phyloP scores from a whole-genome alignment of 2,113 vertebrate species.

The Bos indicus region DNA sequence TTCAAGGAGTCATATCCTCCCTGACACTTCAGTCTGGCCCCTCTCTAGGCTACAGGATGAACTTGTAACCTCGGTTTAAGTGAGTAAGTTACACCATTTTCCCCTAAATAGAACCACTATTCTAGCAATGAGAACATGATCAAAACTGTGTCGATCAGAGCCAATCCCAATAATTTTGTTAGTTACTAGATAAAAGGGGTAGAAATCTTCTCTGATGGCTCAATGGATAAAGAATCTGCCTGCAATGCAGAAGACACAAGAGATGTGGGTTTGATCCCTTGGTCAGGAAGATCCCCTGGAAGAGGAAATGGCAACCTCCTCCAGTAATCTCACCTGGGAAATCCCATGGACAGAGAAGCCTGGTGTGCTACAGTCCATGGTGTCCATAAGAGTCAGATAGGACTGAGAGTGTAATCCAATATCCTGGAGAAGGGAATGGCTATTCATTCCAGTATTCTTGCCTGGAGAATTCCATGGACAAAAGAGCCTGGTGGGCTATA shows the following conservation, averaged over 20 bases:
- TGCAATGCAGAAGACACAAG: background rate
- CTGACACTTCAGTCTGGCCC: background rate
- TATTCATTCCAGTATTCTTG: background rate
- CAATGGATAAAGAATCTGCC: background rate
- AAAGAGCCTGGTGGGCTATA: background rate
- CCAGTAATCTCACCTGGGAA: background rate
- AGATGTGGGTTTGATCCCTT: background rate
- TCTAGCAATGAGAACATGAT: background rate
- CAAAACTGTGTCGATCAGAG: background rate
- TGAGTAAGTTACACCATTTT: background rate
- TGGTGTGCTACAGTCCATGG: background rate
- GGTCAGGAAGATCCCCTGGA: background rate
- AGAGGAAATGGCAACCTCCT: background rate
- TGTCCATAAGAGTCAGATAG: background rate
- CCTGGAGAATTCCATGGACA: background rate
- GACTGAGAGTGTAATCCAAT: background rate
- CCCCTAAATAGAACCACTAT: background rate
- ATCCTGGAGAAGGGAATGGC: background rate
- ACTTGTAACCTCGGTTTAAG: background rate
- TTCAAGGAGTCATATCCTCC: background rate
- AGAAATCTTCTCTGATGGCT: background rate
- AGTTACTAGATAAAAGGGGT: background rate
- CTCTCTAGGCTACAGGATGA: background rate
- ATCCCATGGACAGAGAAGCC: background rate
- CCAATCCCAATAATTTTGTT: background rate